Conservation (phyloP, 2,888 invertebrate species). For the Liopterus haemorrhoidalis region DNA sequence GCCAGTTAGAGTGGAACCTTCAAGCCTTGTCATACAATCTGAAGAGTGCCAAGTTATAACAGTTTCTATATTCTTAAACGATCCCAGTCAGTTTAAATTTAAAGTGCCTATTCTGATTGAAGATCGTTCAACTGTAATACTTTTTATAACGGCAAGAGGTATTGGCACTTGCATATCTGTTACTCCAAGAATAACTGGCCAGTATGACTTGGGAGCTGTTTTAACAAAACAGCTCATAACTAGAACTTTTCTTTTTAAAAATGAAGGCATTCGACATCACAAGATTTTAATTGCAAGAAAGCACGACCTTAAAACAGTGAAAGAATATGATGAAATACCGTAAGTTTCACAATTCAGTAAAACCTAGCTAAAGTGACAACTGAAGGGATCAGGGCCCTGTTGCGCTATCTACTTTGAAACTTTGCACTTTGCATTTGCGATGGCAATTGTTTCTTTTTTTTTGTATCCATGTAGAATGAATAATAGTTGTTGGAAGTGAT, state of each 20-base stretch:
- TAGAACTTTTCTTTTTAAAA: slow-evolving; percentile 49
- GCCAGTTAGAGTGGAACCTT: slow-evolving; percentile 31
- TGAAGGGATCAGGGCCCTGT: too few relatives aligned
- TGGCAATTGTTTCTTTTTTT: too few relatives aligned
- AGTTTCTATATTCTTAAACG: slow-evolving; percentile 40
- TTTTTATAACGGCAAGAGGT: slow-evolving; percentile 55
- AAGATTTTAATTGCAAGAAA: slow-evolving; percentile 49
- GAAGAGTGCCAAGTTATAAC: slow-evolving; percentile 37
- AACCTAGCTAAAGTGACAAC: too few relatives aligned
- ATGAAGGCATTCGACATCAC: slow-evolving; percentile 52
- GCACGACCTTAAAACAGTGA: slow-evolving; percentile 33
- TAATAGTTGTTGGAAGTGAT: too few relatives aligned
- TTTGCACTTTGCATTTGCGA: too few relatives aligned
- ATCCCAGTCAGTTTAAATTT: slow-evolving; percentile 41
- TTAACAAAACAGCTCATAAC: slow-evolving; percentile 53
- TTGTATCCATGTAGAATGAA: too few relatives aligned
- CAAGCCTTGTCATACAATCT: slow-evolving; percentile 37
- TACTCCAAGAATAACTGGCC: slow-evolving; percentile 54
- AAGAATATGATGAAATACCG: slow-evolving; percentile 33
- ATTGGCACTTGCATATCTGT: slow-evolving; percentile 61
- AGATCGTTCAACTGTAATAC: slow-evolving; percentile 44
- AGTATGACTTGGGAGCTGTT: slow-evolving; percentile 55
- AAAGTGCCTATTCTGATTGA: slow-evolving; percentile 39
- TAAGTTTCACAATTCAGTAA: too few relatives aligned
- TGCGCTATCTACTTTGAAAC: too few relatives aligned